Evolutionary conservation across 2,113 vertebrate genomes (phyloP), one percentile per base, ranked within the genome.

Genomic region (Acinonyx jubatus): DNA sequence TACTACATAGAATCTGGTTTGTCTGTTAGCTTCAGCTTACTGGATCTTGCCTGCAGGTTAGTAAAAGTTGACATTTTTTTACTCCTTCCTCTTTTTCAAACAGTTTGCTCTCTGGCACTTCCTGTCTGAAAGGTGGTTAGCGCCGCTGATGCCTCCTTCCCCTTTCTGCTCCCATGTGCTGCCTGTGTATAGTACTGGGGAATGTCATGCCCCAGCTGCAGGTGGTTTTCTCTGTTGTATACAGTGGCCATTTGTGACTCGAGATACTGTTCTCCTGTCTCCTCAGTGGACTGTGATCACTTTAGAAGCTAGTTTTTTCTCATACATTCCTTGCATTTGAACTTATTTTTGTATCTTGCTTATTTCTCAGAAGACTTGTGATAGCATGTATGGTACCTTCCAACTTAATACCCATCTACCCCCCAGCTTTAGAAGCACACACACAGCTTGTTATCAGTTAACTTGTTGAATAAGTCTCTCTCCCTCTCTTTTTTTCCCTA

Each of bases 81-180:
- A 16, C 25, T 95, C 13, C 48, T 25, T 83, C 48, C 5, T 50
- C 4, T 41, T 50, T 29, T 1, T 45, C 13, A 81, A 73, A 36
- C n/a, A 13, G 1, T 27, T 48, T 13, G 11, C 31, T 66, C 76
- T 31, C n/a, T 29, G 13, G 18, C 71, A 7, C 52, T 52, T 65
- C 63, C 71, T 66, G 18, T 71, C 57, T 57, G 55, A 29, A 33
- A 57, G 41, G 8, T 50, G 31, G 4, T 27, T 12, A 21, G 73
- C 16, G 27, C n/a, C 3, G 2, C 5, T 2, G 12, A 12, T 9
- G 21, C 15, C 14, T 45, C 57, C n/a, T n/a, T 55, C 8, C 15
- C 12, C 4, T 16, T 18, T n/a, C 61, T 6, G 0, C 12, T 81
- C 52, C 36, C 16, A 0, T 0, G 0, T 4, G 4, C n/a, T 21